Conservation (phyloP, 2,113 vertebrate species). For the Campylorhamphus procurvoides region DNA sequence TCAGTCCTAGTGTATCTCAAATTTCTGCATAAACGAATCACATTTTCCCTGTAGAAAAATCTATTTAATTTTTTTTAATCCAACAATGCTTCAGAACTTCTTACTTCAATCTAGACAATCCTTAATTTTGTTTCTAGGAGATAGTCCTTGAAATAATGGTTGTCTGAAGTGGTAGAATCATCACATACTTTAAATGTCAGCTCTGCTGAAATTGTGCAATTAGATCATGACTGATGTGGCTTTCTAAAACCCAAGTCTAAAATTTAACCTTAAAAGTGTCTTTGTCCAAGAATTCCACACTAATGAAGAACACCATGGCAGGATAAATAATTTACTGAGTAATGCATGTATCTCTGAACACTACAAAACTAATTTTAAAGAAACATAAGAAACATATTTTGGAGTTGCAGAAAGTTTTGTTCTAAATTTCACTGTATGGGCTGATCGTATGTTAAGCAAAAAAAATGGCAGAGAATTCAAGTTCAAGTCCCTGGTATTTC, state of each 20-base stretch:
- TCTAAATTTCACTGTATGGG: neutral
- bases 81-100: neutral
- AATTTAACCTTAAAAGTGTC: conserved; percentile 11
- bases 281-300: neutral
- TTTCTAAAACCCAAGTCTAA: conserved; percentile 33
- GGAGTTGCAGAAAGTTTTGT: conserved; percentile 14
- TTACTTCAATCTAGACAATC: conserved; percentile 16
- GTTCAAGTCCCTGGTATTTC: conserved; percentile 29
- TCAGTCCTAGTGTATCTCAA: neutral
- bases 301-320: neutral
- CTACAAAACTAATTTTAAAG: neutral
- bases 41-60: neutral
- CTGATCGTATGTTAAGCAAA: conserved; percentile 7
- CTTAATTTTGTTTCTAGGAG: conserved; percentile 35
- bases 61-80: neutral
- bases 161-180: conserved; percentile 61
- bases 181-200: conserved; percentile 64
- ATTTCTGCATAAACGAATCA: neutral
- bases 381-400: neutral
- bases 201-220: conserved; percentile 40
- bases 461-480: conserved; percentile 40
- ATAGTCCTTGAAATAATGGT: conserved; percentile 36
- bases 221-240: conserved; percentile 47
- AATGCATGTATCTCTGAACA: neutral
- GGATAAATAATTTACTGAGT: neutral